Conservation (phyloP, 2,797 vertebrate species). For the Carapus acus region DNA sequence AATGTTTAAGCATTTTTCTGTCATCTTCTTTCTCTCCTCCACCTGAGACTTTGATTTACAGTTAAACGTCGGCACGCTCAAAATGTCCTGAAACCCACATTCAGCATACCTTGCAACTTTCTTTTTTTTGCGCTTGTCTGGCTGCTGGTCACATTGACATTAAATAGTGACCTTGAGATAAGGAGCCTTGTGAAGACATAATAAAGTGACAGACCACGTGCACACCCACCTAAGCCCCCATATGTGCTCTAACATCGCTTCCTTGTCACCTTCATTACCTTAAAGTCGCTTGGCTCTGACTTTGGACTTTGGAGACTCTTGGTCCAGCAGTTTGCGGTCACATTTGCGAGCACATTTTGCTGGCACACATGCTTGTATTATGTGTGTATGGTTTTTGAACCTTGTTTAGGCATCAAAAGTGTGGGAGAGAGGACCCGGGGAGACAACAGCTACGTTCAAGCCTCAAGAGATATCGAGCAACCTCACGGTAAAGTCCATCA, state of each 20-base stretch:
- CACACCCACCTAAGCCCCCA: not conserved
- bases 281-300: constrained; percentile 19
- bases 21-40: not conserved
- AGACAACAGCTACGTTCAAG: constrained; percentile 4
- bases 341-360: not conserved
- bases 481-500: constrained; percentile 45
- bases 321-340: not conserved
- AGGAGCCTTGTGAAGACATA: constrained; percentile 15
- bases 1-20: not conserved
- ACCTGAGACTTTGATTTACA: not conserved
- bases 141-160: constrained; percentile 47
- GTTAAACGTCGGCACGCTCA: not conserved
- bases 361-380: not conserved
- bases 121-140: not conserved
- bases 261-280: no score
- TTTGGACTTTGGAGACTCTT: constrained; percentile 44
- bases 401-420: constrained; percentile 28
- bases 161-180: constrained; percentile 50
- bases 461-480: constrained; percentile 8
- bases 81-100: not conserved
- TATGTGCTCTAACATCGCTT: not conserved
- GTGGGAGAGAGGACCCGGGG: constrained; percentile 19
- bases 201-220: constrained; percentile 27
- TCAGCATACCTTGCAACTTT: not conserved
- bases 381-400: constrained; percentile 7